A percentile compares a stretch with the other conserved stretches of the same genome.
phyloP scores from a whole-genome alignment of 2,113 vertebrate genomes.

The Conger conger region DNA sequence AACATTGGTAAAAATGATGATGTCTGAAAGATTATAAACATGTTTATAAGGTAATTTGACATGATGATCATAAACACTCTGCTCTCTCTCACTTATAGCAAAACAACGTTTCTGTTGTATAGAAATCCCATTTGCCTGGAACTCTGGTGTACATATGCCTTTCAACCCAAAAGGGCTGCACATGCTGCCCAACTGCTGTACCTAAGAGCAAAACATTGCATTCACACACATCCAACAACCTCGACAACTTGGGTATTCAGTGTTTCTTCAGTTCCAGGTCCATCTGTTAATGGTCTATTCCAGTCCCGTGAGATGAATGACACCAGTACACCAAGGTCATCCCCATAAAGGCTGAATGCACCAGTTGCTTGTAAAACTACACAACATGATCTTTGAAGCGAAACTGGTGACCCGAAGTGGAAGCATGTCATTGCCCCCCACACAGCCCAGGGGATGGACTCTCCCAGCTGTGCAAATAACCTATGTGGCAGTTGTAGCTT shows the following conservation, averaged over 20 bases:
- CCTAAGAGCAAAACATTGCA: conserved; percentile 9
- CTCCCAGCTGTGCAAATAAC: conserved; percentile 13
- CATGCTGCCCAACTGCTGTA: background rate
- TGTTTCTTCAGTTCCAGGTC: background rate
- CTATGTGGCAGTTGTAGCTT: background rate
- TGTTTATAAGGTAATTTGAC: too few relatives aligned
- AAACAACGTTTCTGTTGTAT: background rate
- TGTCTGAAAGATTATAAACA: too few relatives aligned
- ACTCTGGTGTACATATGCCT: background rate
- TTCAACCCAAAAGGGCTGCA: background rate
- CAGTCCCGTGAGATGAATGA: background rate
- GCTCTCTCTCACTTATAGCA: background rate
- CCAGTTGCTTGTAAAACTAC: conserved; percentile 44
- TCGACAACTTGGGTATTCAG: background rate
- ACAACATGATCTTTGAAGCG: conserved; percentile 72
- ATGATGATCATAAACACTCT: background rate
- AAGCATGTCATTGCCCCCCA: conserved; percentile 1
- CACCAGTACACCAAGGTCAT: background rate
- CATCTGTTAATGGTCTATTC: background rate
- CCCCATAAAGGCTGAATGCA: background rate
- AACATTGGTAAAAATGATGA: too few relatives aligned
- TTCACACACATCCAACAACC: background rate
- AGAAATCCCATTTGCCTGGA: background rate
- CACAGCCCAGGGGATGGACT: background rate
- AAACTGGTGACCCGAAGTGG: conserved; percentile 38